Base-by-base conservation (phyloP, 2,888 invertebrate species). In the Neelides folsomi region DNA sequence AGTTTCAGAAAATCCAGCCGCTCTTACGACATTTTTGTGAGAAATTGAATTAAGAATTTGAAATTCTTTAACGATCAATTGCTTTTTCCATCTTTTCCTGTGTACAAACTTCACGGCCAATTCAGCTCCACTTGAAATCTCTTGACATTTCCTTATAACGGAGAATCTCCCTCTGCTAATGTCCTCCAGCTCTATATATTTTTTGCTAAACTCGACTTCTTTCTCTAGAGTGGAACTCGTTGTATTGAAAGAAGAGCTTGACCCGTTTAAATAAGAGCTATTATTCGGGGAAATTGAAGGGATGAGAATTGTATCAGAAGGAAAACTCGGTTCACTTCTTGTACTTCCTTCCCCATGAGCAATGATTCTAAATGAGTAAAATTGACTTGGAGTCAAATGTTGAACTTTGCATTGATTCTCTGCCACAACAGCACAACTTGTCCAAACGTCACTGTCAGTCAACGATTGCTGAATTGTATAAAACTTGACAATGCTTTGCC, bases 1-100 rank as follows among this genome's bases (percentile, higher is more conserved):
- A 62, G 83, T 83, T 61, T 82, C 81, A 70, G 84, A 86, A 50
- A 86, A 71, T 36, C 83, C 83, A 68, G 83, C 75, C n/a, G 82
- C 82, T 53, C 80, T 76, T 50, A 81, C 78, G 53, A 86, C 77
- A 60, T 80, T 79, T 12, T 76, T 74, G 71, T 86, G 84, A 66
- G 82, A 82, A 55, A 80, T 76, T 38, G 79, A 77, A 12, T 80
- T 78, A 55, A 85, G 68, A 15, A 84, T 68, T 49, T 76, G 78
- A 70, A 82, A 85, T 69, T 86, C 86, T 9, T 82, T 77, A 55
- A 79, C 79, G 51, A 80, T 78, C 1, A 80, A 75, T 58, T 79
- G 79, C 58, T 79, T 77, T 2, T 80, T 74, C 56, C 81, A 79
- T 44, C 76, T 74, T 56, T 77, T 71, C 40, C 78, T 71, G 15